These are phyloP conservation scores for Drosophila mayaguana DNA, from an alignment of 2,888 invertebrate genomes.

Conservation along the genomic window DNA sequence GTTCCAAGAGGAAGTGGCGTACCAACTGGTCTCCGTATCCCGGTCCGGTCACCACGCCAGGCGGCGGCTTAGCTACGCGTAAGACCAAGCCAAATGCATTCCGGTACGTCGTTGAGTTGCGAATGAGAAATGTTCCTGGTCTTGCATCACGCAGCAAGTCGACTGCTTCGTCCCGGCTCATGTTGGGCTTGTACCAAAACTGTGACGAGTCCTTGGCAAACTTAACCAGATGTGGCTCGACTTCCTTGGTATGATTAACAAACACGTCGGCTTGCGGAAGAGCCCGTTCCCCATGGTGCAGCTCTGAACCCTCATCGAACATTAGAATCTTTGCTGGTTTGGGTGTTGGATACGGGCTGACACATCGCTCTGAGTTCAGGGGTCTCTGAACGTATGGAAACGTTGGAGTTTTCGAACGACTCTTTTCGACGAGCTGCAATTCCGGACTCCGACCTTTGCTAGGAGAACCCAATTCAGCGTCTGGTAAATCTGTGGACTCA, in stretches of 20 bases:
- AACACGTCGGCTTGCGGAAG: constrained; percentile 41
- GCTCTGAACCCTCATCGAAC: not conserved
- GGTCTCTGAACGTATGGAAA: constrained; percentile 95
- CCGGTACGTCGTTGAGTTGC: constrained; percentile 91
- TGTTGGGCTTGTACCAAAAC: constrained; percentile 98
- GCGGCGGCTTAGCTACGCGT: constrained; percentile 94
- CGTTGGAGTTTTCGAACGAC: constrained; percentile 94
- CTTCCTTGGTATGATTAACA: constrained; percentile 89
- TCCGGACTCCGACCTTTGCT: not conserved
- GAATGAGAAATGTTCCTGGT: constrained; percentile 97
- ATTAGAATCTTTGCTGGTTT: constrained; percentile 1
- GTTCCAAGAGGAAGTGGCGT: constrained; percentile 98
- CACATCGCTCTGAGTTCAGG: constrained; percentile 88
- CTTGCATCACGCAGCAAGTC: constrained; percentile 92
- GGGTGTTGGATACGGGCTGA: constrained; percentile 67
- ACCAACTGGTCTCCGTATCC: constrained; percentile 92
- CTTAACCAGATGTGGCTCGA: constrained; percentile 92
- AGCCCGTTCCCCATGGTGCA: not conserved
- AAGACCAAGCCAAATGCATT: constrained; percentile 97
- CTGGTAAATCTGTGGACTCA: constrained; percentile 49
- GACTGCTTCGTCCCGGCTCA: constrained; percentile 97
- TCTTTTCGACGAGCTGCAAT: constrained; percentile 62
- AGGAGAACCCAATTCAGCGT: constrained; percentile 13
- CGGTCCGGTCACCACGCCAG: constrained; percentile 86
- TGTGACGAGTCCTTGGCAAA: constrained; percentile 96